phyloP scores from a whole-genome alignment of 2,113 vertebrate genomes.

The Heterotilapia buettikoferi region DNA sequence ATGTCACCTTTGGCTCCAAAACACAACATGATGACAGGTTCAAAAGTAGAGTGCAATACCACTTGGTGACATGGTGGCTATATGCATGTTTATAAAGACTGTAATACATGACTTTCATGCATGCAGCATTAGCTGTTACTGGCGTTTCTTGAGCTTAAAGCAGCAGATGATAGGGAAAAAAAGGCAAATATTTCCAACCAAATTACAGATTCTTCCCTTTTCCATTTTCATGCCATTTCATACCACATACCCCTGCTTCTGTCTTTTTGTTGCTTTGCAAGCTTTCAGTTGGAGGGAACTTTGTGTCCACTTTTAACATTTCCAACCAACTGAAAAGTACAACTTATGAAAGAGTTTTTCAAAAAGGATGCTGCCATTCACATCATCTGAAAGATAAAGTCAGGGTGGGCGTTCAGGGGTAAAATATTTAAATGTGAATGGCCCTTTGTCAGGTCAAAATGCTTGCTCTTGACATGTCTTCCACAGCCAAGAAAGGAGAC shows the following conservation, averaged over 20 bases:
- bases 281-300: background rate
- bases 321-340: background rate
- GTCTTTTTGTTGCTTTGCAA: background rate
- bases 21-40: background rate
- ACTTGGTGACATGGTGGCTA: background rate
- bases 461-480: background rate
- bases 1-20: background rate
- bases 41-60: background rate
- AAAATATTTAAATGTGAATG: constrained; percentile 46
- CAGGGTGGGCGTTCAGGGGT: background rate
- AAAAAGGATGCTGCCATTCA: background rate
- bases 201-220: background rate
- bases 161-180: background rate
- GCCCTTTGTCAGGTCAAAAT: constrained; percentile 16
- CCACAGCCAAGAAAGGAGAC: background rate
- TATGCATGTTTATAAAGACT: background rate
- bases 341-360: background rate
- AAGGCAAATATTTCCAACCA: background rate
- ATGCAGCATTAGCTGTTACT: background rate
- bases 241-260: background rate
- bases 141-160: background rate
- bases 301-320: background rate
- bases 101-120: background rate
- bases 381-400: constrained; percentile 3
- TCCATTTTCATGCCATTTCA: background rate